These are phyloP conservation scores for Polydrusus tereticollis DNA, from an alignment of 2,888 invertebrate genomes.

Conservation along the genomic window DNA sequence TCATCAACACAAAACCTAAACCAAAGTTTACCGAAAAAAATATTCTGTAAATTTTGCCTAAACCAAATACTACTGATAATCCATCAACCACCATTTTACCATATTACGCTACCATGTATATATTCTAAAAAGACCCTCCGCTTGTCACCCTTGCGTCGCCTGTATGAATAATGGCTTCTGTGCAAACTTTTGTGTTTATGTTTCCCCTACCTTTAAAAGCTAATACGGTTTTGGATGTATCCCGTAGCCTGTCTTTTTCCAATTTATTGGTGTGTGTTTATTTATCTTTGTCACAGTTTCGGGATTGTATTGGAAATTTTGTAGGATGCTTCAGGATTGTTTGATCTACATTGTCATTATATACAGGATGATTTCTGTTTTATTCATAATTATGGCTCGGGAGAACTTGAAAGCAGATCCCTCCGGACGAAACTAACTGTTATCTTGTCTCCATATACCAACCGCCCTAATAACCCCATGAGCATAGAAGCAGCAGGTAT, in stretches of 20 bases:
- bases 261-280: conserved; percentile 10
- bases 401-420: too few relatives aligned
- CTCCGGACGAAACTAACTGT: too few relatives aligned
- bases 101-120: conserved; percentile 42
- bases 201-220: conserved; percentile 49
- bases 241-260: conserved; percentile 13
- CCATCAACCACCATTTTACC: conserved; percentile 46
- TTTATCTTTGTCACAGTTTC: conserved; percentile 6
- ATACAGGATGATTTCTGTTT: not conserved
- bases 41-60: not conserved
- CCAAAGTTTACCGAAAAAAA: too few relatives aligned
- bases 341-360: not conserved
- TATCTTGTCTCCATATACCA: too few relatives aligned
- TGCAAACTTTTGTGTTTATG: conserved; percentile 53
- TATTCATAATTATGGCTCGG: too few relatives aligned
- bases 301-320: not conserved
- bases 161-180: conserved; percentile 50
- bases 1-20: too few relatives aligned
- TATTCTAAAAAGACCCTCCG: conserved; percentile 41
- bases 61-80: conserved; percentile 22
- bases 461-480: too few relatives aligned
- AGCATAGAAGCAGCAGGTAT: too few relatives aligned
- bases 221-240: conserved; percentile 44
- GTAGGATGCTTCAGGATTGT: not conserved
- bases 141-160: conserved; percentile 40